Evolutionary conservation across 30 jellyfish, hydroid and myxozoan species (phyloP).

Genomic region (Hydractinia symbiolongicarpus): DNA sequence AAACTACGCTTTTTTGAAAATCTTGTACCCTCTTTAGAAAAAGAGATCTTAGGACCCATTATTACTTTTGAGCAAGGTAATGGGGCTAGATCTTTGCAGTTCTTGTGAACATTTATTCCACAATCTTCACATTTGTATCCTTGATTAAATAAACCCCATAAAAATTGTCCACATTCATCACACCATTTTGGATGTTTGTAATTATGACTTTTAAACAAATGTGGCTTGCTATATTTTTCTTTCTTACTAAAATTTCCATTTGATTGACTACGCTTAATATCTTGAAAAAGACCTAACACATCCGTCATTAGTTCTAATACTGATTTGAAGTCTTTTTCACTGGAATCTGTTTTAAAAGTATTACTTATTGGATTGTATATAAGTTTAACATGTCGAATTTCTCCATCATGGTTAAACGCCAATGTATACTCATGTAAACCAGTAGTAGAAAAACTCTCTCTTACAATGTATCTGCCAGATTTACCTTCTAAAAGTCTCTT

Average conservation of each 20-base stretch:
- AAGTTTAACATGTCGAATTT: constrained; percentile 60
- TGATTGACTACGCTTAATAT: constrained; percentile 31
- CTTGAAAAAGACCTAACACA: constrained; percentile 56
- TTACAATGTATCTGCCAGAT: constrained; percentile 75
- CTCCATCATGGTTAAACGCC: constrained; percentile 79
- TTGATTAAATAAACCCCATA: constrained; percentile 91
- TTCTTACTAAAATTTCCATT: constrained; percentile 15
- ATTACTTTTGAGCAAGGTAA: constrained; percentile 41
- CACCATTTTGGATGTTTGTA: constrained; percentile 94
- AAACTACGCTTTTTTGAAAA: background rate
- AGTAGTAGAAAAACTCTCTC: constrained; percentile 74
- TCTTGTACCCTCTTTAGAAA: background rate
- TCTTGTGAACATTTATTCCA: constrained; percentile 77
- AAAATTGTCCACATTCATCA: constrained; percentile 70
- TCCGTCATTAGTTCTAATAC: constrained; percentile 63
- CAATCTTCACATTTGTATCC: constrained; percentile 91
- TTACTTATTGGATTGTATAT: constrained; percentile 36
- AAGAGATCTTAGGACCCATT: background rate
- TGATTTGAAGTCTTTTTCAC: constrained; percentile 54
- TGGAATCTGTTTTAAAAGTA: constrained; percentile 50
- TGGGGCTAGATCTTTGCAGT: constrained; percentile 55
- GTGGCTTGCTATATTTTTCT: constrained; percentile 61
- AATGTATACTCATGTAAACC: constrained; percentile 52
- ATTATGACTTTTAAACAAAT: constrained; percentile 59
- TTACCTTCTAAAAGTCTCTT: constrained; percentile 57